Conservation (phyloP, 2,113 vertebrate species). For the Phaethon lepturus region DNA sequence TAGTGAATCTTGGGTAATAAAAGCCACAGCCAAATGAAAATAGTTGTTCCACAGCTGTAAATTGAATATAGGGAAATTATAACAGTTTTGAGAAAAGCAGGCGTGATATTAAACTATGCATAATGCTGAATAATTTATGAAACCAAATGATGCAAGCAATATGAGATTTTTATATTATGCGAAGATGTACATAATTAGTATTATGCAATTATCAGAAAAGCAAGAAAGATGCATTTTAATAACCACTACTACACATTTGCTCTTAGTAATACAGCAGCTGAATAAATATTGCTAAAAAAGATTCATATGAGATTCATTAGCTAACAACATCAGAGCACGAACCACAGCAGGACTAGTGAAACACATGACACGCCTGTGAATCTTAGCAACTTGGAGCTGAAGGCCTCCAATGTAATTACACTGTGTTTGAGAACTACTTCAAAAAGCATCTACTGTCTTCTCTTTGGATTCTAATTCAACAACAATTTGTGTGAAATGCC, state of each 20-base stretch:
- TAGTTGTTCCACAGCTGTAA: slow-evolving; percentile 99
- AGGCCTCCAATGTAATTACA: background rate
- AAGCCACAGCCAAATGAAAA: slow-evolving; percentile 97
- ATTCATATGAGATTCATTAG: slow-evolving; percentile 11
- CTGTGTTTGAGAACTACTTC: background rate
- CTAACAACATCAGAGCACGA: background rate
- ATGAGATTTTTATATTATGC: slow-evolving; percentile 47
- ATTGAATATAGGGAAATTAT: slow-evolving; percentile 51
- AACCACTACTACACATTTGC: background rate
- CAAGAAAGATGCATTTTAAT: slow-evolving; percentile 55
- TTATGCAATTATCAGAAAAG: slow-evolving; percentile 53
- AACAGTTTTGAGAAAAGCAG: slow-evolving; percentile 39
- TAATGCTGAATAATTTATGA: slow-evolving; percentile 75
- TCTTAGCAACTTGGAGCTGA: background rate
- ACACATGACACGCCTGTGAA: background rate
- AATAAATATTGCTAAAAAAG: slow-evolving; percentile 32
- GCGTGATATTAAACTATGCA: slow-evolving; percentile 37
- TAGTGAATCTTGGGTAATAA: slow-evolving; percentile 97
- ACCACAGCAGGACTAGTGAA: background rate
- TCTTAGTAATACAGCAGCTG: slow-evolving; percentile 23
- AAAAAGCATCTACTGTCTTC: background rate
- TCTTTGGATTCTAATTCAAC: background rate
- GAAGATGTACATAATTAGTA: slow-evolving; percentile 43
- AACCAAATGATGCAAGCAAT: slow-evolving; percentile 52
- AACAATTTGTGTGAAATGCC: background rate